Percentiles rank a stretch among this genome's conserved stretches.
Conservation (phyloP, 2,888 invertebrate genomes). For the Brenthis ino region DNA sequence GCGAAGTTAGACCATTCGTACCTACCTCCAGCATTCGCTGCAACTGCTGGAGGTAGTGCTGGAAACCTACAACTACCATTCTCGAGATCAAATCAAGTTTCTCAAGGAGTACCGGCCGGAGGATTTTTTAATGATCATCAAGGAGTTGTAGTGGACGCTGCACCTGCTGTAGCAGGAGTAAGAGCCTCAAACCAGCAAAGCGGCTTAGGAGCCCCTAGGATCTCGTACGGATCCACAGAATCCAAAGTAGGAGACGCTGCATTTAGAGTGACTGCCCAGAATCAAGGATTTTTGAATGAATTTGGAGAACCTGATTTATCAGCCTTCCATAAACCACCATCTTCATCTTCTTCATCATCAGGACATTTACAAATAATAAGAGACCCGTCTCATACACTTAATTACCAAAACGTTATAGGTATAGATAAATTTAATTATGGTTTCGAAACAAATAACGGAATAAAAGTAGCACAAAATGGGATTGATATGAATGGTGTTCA, state of each 20-base stretch:
- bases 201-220: conserved; percentile 64
- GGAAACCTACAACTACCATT: conserved; percentile 57
- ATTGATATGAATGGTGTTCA: conserved; percentile 60
- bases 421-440: conserved; percentile 60
- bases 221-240: conserved; percentile 65
- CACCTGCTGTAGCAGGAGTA: conserved; percentile 60
- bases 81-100: conserved; percentile 19
- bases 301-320: conserved; percentile 24
- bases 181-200: conserved; percentile 56
- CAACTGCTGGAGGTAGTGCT: conserved; percentile 62
- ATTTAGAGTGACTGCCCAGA: conserved; percentile 47
- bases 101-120: conserved; percentile 52
- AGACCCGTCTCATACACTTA: conserved; percentile 57
- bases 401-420: conserved; percentile 60
- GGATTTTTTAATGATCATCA: conserved; percentile 65
- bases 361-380: conserved; percentile 50
- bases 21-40: conserved; percentile 64
- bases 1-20: conserved; percentile 67
- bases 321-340: conserved; percentile 19
- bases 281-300: conserved; percentile 4
- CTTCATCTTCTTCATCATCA: conserved; percentile 5
- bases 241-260: conserved; percentile 76
- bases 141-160: conserved; percentile 75
- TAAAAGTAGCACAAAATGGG: conserved; percentile 63
- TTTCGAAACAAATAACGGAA: conserved; percentile 71